phyloP scores from a whole-genome alignment of 2,797 vertebrate species.

The Melanogrammus aeglefinus region DNA sequence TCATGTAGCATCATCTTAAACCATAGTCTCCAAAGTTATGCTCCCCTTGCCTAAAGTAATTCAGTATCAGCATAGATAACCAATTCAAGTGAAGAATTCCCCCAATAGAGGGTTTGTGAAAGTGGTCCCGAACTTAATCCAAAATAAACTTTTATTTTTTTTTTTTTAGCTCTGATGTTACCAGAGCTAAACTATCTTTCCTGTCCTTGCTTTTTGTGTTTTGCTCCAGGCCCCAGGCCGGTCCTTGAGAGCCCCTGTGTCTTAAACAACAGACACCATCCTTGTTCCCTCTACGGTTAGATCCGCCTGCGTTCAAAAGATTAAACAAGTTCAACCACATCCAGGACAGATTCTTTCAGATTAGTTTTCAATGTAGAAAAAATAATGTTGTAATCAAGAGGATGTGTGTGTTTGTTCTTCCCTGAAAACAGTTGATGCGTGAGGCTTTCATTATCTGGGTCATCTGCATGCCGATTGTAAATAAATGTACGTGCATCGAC shows the following conservation, averaged over 20 bases:
- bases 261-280: slow-evolving; percentile 65
- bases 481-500: neutral
- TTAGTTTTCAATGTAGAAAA: neutral
- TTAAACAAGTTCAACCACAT: slow-evolving; percentile 39
- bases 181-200: slow-evolving; percentile 40
- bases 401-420: neutral
- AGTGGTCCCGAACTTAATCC: neutral
- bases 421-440: neutral
- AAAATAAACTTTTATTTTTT: neutral
- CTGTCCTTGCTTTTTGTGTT: slow-evolving; percentile 44
- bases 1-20: slow-evolving; percentile 8
- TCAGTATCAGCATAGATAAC: neutral
- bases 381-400: neutral
- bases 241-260: slow-evolving; percentile 65
- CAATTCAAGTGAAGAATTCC: neutral
- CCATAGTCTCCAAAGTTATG: neutral
- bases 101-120: neutral
- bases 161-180: slow-evolving; percentile 33
- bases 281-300: slow-evolving; percentile 57
- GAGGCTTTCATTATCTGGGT: neutral
- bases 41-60: neutral
- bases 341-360: neutral
- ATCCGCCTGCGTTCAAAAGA: slow-evolving; percentile 60
- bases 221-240: slow-evolving; percentile 61
- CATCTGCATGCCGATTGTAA: neutral